Conservation (phyloP, 1,140 invertebrate species). For the Leptinotarsa lineolata region DNA sequence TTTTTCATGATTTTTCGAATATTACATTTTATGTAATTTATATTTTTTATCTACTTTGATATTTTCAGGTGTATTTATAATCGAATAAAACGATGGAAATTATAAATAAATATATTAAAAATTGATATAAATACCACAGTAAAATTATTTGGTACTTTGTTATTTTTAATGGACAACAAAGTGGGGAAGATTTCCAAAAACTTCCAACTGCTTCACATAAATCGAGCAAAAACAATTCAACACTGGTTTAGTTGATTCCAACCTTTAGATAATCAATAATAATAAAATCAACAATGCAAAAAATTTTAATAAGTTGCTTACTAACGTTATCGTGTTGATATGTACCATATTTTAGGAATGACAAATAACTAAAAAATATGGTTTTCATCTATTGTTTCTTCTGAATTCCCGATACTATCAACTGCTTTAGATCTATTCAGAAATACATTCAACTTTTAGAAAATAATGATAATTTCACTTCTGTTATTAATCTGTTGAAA, state of each 20-base stretch:
- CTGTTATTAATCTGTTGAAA: no score
- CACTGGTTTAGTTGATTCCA: neutral
- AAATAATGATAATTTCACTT: no score
- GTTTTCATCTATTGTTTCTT: neutral
- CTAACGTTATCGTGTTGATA: neutral
- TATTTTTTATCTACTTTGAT: no score
- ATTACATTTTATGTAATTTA: no score
- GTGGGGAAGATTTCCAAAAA: conserved; percentile 8
- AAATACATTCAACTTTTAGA: no score
- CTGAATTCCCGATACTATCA: neutral
- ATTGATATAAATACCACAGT: neutral
- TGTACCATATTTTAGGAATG: neutral
- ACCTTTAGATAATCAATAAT: neutral
- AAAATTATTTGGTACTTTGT: neutral
- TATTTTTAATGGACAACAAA: neutral
- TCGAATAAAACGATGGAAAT: neutral
- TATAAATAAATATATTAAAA: conserved; percentile 5
- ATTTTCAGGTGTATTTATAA: no score
- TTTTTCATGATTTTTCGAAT: no score
- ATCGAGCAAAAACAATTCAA: neutral
- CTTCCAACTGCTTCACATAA: neutral
- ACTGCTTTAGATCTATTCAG: neutral
- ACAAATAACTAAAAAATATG: neutral
- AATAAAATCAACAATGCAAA: neutral
- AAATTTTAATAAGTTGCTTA: neutral